A percentile compares a stretch with the other conserved stretches of the same genome.
phyloP scores from a whole-genome alignment of 2,797 vertebrate genomes.

The Lindbergichthys nudifrons region DNA sequence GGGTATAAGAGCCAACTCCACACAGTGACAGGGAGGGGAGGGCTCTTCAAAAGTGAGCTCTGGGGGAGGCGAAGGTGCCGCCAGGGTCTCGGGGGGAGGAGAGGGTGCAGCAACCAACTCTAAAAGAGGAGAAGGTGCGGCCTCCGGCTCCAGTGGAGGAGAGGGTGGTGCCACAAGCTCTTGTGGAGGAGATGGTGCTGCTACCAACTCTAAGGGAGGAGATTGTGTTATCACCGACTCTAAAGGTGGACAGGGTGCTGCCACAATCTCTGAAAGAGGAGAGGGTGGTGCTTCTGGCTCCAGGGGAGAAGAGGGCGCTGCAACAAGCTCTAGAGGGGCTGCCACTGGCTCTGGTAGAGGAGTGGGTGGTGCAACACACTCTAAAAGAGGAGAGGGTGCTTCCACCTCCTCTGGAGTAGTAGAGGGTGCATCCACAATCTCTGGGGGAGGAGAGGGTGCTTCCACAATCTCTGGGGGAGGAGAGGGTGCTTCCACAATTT shows the following conservation, averaged over 20 bases:
- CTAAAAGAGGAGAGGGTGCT: not conserved
- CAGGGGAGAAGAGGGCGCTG: not conserved
- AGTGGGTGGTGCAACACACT: not conserved
- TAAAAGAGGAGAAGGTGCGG: not conserved
- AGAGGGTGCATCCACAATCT: not conserved
- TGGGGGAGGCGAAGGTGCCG: not conserved
- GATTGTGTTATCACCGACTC: not conserved
- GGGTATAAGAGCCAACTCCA: constrained; percentile 42
- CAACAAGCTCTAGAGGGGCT: constrained; percentile 6
- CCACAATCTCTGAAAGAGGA: not conserved
- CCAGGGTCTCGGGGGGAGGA: not conserved
- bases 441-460: not conserved
- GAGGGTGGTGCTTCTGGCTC: not conserved
- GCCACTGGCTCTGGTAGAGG: not conserved
- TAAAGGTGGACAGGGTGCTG: not conserved
- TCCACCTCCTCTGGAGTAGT: not conserved
- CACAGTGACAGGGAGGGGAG: constrained; percentile 22
- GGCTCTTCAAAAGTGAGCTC: constrained; percentile 46
- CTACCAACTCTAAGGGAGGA: not conserved
- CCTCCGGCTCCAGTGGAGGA: not conserved
- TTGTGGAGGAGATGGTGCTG: not conserved
- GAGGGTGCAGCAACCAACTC: not conserved
- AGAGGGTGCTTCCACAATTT: not conserved
- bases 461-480: not conserved
- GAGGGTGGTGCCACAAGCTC: not conserved